Percentiles rank a stretch among this genome's conserved stretches.
Conservation (phyloP, 1,140 invertebrate genomes). For the Archivesica marissinica region DNA sequence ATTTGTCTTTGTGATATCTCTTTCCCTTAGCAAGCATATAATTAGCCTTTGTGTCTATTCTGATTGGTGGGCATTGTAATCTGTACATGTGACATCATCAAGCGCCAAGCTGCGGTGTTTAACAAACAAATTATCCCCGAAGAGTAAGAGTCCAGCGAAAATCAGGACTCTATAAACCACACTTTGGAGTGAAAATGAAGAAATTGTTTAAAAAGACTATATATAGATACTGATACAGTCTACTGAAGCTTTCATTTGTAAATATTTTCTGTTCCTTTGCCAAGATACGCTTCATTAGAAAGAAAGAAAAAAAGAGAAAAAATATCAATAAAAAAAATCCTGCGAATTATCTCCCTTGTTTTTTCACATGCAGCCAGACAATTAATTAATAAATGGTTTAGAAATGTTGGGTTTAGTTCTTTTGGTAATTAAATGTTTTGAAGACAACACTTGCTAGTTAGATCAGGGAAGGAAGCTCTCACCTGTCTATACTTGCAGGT, state of each 20-base stretch:
- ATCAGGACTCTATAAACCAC: too few species aligned
- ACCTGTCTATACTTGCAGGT: constrained; percentile 80
- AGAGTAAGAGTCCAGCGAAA: too few species aligned
- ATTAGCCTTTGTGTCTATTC: too few species aligned
- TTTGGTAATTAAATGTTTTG: not conserved
- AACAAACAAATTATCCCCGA: too few species aligned
- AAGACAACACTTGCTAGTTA: constrained; percentile 21
- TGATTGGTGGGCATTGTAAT: too few species aligned
- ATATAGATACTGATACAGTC: too few species aligned
- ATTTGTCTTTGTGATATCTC: not conserved
- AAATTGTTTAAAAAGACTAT: too few species aligned
- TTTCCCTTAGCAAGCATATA: constrained; percentile 32
- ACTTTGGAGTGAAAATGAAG: too few species aligned
- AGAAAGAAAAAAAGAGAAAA: not conserved
- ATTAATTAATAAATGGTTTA: not conserved
- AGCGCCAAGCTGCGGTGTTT: too few species aligned
- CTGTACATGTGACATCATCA: too few species aligned
- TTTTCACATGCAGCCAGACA: constrained; percentile 35
- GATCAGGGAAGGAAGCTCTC: constrained; percentile 28
- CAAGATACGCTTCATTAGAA: constrained; percentile 11
- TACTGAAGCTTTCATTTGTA: constrained; percentile 37
- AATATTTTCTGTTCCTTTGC: not conserved
- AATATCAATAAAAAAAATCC: too few species aligned
- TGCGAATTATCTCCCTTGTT: constrained; percentile 36
- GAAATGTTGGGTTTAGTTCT: not conserved